Base-by-base conservation (phyloP, 1,140 invertebrate species). In the Phymastichus coffea region DNA sequence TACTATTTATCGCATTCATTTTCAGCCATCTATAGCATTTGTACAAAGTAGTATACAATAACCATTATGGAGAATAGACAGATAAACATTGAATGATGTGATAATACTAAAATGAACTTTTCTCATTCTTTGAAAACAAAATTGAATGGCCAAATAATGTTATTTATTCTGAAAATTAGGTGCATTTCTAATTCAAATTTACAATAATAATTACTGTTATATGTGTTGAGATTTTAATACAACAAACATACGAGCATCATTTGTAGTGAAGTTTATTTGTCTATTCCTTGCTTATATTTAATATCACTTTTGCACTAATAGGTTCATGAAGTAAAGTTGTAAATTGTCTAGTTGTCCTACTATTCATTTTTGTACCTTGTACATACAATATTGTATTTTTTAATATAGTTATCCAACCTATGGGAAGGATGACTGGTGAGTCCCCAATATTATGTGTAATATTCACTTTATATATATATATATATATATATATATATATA, bases 351-450 rank as follows among this genome's bases (percentile, higher is more conserved):
- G 22, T 1, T 51, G 20, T 8, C 48, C 56, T 44, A 23, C 40
- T 53, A 23, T 59, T 17, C 51, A 53, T 68, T 68, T 66, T 68
- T 69, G 69, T 68, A 70, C 67, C 35, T 71, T 76, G 73, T 74
- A 74, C 66, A 75, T 74, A 74, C 65, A 68, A 74, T 64, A 63
- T 76, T 69, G 70, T 57, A 70, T 79, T 79, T 78, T 73, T 75
- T 77, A 72, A 70, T 77, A 76, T 82, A 84, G 83, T 82, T 83
- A 82, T 80, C 81, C 81, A 71, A 78, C 80, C 72, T 83, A 83
- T 79, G 80, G 79, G 71, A 83, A 84, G 80, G 83, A 83, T 76
- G 81, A 83, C 72, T 84, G 83, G 83, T 84, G 78, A 84, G 82
- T 83, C 71, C 64, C 68, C 72, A 68, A n/a, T 68, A 72, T 70